Evolutionary conservation across 1,140 invertebrate species (phyloP).

Genomic region (Pomacea maculata): DNA sequence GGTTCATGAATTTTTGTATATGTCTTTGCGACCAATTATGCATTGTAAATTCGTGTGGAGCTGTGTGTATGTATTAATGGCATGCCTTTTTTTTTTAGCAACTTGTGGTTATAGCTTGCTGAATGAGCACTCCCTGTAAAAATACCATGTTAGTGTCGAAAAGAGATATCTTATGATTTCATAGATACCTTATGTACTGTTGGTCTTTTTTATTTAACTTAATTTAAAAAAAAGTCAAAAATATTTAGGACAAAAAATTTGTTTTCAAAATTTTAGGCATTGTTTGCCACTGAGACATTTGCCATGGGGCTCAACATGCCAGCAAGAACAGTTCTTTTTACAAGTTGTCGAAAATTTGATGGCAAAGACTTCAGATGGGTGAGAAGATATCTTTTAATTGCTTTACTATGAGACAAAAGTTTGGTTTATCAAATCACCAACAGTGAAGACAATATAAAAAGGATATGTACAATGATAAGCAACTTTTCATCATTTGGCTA

Average conservation of each 20-base stretch:
- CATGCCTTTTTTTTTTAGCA: not conserved
- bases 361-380: conserved; percentile 94
- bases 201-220: not conserved
- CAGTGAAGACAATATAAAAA: too few species aligned
- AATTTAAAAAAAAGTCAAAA: not conserved
- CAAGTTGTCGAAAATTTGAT: conserved; percentile 94
- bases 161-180: too few species aligned
- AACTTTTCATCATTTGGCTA: too few species aligned
- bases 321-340: conserved; percentile 97
- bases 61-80: not conserved
- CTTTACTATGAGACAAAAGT: too few species aligned
- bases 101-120: not conserved
- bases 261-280: conserved; percentile 69
- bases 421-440: too few species aligned
- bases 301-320: conserved; percentile 99
- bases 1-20: not conserved
- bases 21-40: not conserved
- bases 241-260: not conserved
- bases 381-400: conserved; percentile 50
- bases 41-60: not conserved
- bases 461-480: too few species aligned
- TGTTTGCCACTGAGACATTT: conserved; percentile 99
- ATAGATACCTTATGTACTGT: too few species aligned
- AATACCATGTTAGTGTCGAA: too few species aligned
- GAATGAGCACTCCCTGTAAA: not conserved